Conservation (phyloP, 2,888 invertebrate genomes). For the Isotomurus palustris region DNA sequence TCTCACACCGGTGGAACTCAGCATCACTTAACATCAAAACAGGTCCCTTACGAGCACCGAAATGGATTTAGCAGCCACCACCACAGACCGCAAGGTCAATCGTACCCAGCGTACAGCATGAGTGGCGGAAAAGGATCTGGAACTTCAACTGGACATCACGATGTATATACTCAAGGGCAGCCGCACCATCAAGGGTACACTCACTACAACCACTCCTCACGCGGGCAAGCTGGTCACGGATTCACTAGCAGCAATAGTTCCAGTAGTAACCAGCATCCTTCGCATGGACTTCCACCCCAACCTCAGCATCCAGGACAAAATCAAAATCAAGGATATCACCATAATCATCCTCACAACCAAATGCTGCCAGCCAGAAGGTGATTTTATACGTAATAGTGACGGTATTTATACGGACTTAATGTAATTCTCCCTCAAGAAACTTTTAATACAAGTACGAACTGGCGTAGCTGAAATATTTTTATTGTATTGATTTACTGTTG, state of each 20-base stretch:
- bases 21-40: not conserved
- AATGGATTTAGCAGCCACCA: not conserved
- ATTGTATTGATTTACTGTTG: no score
- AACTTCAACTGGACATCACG: no score
- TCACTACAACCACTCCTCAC: constrained; percentile 11
- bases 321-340: constrained; percentile 16
- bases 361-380: constrained; percentile 40
- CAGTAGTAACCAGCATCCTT: constrained; percentile 17
- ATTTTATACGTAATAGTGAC: constrained; percentile 28
- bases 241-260: constrained; percentile 8
- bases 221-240: not conserved
- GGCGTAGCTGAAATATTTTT: no score
- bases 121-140: constrained; percentile 13
- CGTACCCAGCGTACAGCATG: constrained; percentile 4
- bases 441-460: no score
- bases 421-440: no score
- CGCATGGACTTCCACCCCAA: constrained; percentile 22
- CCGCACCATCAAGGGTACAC: constrained; percentile 20
- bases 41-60: not conserved
- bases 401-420: no score
- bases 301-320: constrained; percentile 9
- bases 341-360: constrained; percentile 34
- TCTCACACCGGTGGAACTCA: constrained; percentile 1
- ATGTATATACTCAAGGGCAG: constrained; percentile 23
- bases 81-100: constrained; percentile 5